phyloP scores from a whole-genome alignment of 1,140 invertebrate genomes.

The Dreissena polymorpha region DNA sequence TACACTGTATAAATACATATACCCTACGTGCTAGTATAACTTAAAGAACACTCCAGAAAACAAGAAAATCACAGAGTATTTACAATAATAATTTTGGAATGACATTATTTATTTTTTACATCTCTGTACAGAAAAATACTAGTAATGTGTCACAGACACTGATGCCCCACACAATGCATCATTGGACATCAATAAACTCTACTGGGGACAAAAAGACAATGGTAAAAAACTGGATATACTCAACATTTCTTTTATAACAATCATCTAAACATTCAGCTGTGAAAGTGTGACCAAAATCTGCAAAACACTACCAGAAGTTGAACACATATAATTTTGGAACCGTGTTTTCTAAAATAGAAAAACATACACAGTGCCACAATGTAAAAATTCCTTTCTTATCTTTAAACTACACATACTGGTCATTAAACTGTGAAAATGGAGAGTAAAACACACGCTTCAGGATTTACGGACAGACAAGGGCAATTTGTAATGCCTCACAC shows the following conservation, averaged over 20 bases:
- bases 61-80: conserved; percentile 49
- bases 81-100: conserved; percentile 45
- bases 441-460: too few species aligned
- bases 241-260: background rate
- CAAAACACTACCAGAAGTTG: background rate
- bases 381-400: too few species aligned
- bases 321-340: too few species aligned
- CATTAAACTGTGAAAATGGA: too few species aligned
- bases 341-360: too few species aligned
- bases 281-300: background rate
- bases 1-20: conserved; percentile 28
- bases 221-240: background rate
- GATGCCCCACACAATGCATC: background rate
- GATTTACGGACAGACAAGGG: too few species aligned
- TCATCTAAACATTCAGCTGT: background rate
- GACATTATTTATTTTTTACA: conserved; percentile 21
- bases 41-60: conserved; percentile 39
- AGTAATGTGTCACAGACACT: background rate
- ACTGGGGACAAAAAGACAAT: background rate
- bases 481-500: too few species aligned
- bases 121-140: conserved; percentile 34
- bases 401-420: too few species aligned
- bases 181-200: background rate
- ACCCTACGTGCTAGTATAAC: conserved; percentile 18
- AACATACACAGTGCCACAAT: too few species aligned